Base-by-base conservation (phyloP, 1,140 invertebrate species). In the Bombus cullumanus region DNA sequence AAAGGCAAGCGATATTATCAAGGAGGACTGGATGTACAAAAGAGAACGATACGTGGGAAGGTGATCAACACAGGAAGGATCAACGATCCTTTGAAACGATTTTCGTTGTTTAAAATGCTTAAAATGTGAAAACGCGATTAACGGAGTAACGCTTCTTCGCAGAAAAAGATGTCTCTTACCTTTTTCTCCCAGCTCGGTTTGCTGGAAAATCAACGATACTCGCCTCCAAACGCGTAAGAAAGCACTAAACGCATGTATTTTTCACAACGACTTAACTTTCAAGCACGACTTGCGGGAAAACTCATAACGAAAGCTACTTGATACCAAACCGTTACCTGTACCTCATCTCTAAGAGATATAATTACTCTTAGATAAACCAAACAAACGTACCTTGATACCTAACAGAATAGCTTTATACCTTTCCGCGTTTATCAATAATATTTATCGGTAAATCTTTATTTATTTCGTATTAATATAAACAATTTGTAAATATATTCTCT, bases 1-100 rank as follows among this genome's bases (percentile, higher is more conserved):
- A 92, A 98, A 98, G 92, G 97, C 96, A 2, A 97, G 97, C 8
- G 97, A 98, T 89, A 96, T 98, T 95, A 98, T 98, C 76, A 98
- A 98, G 91, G 96, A 97, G 91, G 97, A 97, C 91, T 97, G 97
- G 97, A 92, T 95, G 22, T 15, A 81, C 0, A 74, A 62, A 92
- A 94, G 90, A 93, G 95, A 92, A 53, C 82, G 73, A 86, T 83
- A 25, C 34, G 75, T 5, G 10, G 86, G 71, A 57, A 87, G 87
- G 37, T 89, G 59, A 89, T 15, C n/a, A 1, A 2, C 2, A 8
- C 18, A 8, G 47, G 47, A 2, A 53, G 47, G 18, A 53, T 53
- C 47, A 2, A 53, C 18, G 47, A 53, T 22, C 47, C 18, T 53
- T 53, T 22, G 6, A 53, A 8, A 53, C 18, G 47, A 2, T 53